These are phyloP conservation scores for Metallyticus violacea DNA, from an alignment of 2,888 invertebrate species.

Conservation along the genomic window DNA sequence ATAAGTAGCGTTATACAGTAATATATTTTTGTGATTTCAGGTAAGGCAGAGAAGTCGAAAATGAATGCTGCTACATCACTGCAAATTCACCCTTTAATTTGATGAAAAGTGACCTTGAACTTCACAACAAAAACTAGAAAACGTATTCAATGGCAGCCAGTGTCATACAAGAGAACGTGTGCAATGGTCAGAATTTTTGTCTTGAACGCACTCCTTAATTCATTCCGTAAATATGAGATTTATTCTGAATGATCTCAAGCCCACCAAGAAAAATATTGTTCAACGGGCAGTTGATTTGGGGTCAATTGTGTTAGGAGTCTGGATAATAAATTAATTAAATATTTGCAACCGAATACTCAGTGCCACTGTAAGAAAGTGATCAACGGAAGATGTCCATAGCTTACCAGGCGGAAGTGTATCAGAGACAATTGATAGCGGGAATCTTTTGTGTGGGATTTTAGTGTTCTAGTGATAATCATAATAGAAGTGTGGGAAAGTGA, in stretches of 20 bases:
- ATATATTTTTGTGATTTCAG: neutral
- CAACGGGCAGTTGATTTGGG: no score
- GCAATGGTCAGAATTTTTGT: neutral
- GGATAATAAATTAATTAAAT: no score
- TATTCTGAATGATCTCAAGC: neutral
- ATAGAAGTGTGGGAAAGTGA: neutral
- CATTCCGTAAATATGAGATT: neutral
- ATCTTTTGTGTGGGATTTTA: no score
- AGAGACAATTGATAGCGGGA: no score
- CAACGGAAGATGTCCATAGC: neutral
- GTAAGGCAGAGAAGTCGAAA: no score
- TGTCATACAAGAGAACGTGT: neutral
- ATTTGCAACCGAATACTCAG: neutral
- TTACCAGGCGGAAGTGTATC: neutral
- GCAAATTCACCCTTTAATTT: neutral
- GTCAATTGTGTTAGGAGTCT: no score
- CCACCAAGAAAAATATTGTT: no score
- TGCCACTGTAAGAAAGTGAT: no score
- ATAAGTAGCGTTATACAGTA: no score
- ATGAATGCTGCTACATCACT: no score
- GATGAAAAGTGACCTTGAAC: neutral
- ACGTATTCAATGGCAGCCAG: neutral
- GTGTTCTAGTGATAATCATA: neutral
- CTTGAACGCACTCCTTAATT: neutral
- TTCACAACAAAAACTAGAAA: neutral